Evolutionary conservation across 2,888 invertebrate species (phyloP).

Genomic region (Mythimna loreyi): DNA sequence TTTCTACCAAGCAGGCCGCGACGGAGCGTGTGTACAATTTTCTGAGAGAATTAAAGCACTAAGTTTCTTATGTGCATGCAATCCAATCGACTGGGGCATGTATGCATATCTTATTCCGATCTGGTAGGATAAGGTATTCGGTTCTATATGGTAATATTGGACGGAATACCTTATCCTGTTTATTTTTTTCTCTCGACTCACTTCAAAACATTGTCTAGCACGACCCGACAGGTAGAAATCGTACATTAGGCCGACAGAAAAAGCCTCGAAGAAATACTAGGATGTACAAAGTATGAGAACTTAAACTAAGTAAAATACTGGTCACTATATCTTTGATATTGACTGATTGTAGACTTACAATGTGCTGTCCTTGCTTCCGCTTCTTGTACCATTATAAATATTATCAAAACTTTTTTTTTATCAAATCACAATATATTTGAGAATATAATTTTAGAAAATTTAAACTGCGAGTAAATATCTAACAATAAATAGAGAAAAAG

Average conservation of each 20-base stretch:
- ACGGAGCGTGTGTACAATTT: neutral
- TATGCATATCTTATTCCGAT: neutral
- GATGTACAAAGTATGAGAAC: constrained; percentile 47
- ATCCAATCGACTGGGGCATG: neutral
- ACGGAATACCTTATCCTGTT: no score
- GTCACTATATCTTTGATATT: constrained; percentile 53
- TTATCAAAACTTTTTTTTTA: constrained; percentile 27
- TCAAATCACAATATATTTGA: constrained; percentile 14
- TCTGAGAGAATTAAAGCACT: neutral
- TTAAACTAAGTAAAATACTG: constrained; percentile 65
- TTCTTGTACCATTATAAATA: constrained; percentile 53
- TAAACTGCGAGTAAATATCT: constrained; percentile 32
- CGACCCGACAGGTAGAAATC: neutral
- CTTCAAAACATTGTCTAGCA: neutral
- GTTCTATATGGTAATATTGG: no score
- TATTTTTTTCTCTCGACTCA: neutral
- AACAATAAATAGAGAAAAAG: constrained; percentile 32
- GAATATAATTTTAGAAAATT: constrained; percentile 23
- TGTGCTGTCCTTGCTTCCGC: constrained; percentile 19
- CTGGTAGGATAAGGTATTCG: no score
- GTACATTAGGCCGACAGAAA: constrained; percentile 7
- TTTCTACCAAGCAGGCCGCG: neutral
- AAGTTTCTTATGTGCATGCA: neutral
- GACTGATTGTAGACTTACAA: constrained; percentile 29
- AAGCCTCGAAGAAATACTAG: constrained; percentile 49